phyloP scores from a whole-genome alignment of 2,113 vertebrate species.

The Ameiurus melas region DNA sequence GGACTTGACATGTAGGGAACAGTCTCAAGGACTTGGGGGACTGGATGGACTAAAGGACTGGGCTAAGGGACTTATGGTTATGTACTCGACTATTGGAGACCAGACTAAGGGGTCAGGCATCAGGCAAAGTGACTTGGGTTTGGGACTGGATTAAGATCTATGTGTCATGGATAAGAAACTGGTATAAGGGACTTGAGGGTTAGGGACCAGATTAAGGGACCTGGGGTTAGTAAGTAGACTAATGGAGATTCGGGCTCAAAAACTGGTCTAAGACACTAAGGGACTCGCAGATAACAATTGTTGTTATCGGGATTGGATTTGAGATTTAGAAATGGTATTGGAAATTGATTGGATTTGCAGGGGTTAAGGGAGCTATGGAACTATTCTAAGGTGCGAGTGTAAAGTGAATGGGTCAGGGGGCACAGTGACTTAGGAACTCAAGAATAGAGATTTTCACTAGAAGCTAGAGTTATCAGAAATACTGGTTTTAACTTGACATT shows the following conservation, averaged over 20 bases:
- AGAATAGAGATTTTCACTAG: background rate
- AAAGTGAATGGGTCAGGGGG: background rate
- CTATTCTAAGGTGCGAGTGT: background rate
- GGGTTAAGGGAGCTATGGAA: background rate
- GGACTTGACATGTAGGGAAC: background rate
- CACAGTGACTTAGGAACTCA: background rate
- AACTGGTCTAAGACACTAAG: background rate
- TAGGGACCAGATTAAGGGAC: background rate
- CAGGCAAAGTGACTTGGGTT: background rate
- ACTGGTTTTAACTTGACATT: background rate
- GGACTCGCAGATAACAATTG: background rate
- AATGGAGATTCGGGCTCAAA: background rate
- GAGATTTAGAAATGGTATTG: background rate
- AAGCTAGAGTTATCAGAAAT: background rate
- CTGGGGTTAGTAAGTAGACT: background rate
- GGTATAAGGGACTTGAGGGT: background rate
- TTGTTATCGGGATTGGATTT: background rate
- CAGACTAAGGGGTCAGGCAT: background rate
- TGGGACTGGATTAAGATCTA: background rate
- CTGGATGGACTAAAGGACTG: background rate
- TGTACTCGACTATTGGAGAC: background rate
- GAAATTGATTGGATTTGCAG: background rate
- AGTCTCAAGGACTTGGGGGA: background rate
- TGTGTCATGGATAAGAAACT: background rate
- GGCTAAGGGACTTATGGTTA: background rate